Conservation (phyloP, 1,140 invertebrate species). For the Zaprionus lachaisei region DNA sequence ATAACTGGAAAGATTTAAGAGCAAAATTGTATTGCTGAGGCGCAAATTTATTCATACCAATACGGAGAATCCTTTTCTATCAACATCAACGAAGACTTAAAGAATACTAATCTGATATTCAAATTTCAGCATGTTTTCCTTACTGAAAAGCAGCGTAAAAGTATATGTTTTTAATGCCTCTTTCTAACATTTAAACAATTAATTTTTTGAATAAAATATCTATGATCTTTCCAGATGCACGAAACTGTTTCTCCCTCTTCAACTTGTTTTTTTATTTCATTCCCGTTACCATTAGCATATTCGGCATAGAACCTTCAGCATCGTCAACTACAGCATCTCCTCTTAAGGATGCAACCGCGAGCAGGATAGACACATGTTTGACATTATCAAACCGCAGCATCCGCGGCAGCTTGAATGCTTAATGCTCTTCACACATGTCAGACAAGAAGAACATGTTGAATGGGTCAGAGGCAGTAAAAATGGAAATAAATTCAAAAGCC, state of each 20-base stretch:
- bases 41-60: no score
- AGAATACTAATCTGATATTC: background rate
- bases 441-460: constrained; percentile 46
- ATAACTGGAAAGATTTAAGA: background rate
- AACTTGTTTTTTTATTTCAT: background rate
- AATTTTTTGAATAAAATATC: background rate
- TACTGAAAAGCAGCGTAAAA: background rate
- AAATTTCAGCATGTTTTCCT: background rate
- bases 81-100: no score
- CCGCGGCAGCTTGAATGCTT: constrained; percentile 43
- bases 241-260: background rate
- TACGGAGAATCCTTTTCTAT: no score
- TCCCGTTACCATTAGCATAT: constrained; percentile 58
- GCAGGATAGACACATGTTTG: constrained; percentile 71
- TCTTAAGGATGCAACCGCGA: constrained; percentile 46
- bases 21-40: background rate
- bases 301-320: constrained; percentile 23
- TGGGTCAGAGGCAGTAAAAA: constrained; percentile 43
- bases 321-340: constrained; percentile 21
- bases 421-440: constrained; percentile 65
- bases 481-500: constrained; percentile 74
- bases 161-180: background rate
- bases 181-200: background rate
- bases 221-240: background rate
- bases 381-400: constrained; percentile 76